Conservation (phyloP, 2,888 invertebrate species). For the Stenotaenia linearis region DNA sequence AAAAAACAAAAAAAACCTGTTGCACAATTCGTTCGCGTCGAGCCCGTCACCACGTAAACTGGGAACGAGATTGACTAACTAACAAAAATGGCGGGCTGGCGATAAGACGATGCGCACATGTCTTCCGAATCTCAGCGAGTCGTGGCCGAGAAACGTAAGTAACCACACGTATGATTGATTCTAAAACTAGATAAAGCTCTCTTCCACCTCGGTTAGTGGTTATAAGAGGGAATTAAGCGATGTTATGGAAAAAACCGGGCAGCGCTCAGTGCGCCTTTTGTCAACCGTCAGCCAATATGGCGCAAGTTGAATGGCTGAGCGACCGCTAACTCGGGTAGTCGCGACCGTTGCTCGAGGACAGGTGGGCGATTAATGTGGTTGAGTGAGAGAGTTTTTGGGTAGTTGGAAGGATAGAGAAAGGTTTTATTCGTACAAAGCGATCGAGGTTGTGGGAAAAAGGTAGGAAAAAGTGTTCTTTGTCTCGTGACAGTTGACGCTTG, state of each 20-base stretch:
- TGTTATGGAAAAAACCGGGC: not conserved
- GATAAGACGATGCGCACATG: conserved; percentile 30
- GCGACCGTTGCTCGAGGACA: not conserved
- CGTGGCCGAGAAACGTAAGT: not conserved
- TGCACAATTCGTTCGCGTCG: not conserved
- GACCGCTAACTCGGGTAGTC: not conserved
- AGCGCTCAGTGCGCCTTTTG: conserved; percentile 11
- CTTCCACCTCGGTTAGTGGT: not conserved
- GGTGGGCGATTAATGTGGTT: not conserved
- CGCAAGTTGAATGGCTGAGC: conserved; percentile 3
- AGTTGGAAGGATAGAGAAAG: not conserved
- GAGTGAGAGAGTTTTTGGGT: not conserved
- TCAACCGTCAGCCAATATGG: conserved; percentile 28
- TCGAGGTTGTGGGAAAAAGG: not conserved
- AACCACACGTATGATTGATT: not conserved
- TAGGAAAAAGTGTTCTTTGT: not conserved
- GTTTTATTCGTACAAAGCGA: not conserved
- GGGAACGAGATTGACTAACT: conserved; percentile 28
- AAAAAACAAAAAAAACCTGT: conserved; percentile 1
- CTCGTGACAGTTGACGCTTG: conserved; percentile 1
- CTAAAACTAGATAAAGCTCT: not conserved
- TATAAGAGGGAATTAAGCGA: not conserved
- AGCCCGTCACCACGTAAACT: not conserved
- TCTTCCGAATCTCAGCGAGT: conserved; percentile 31
- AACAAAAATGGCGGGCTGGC: conserved; percentile 30